Base-by-base conservation (phyloP, 1,140 invertebrate genomes). In the Physella acuta region DNA sequence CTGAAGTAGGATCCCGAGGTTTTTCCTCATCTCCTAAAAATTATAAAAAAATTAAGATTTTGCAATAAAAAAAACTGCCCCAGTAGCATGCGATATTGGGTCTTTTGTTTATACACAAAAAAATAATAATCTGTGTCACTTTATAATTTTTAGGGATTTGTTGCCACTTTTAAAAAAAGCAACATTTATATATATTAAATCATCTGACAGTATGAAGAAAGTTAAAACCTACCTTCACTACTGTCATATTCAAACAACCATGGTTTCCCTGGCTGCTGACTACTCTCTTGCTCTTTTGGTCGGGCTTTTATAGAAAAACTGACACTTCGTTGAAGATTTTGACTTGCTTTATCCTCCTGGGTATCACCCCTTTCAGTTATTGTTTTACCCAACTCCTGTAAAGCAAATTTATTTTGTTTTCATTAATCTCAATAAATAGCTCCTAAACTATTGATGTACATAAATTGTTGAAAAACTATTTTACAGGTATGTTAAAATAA, bases 261-360 rank as follows among this genome's bases (percentile, higher is more conserved):
- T 30, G 79, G 70, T 14, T 74, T 72, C n/a, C 39, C 52, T 33
- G 66, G 56, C 26, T 26, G 52, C 33, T 66, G 75, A 79, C 59
- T 79, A 44, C 70, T 24, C 34, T 85, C 84, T 33, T 74, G 73
- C 49, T 85, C 84, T 68, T 75, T 78, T 1, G 66, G 63, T 70
- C 81, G 81, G 0, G 76, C 65, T 68, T 84, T 85, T 58, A 86
- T 82, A 20, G 83, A 85, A 70, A 86, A 86, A 71, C 84, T 84
- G 8, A 86, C 78, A 36, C 78, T 72, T 53, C 74, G 71, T 26
- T 71, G 51, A 56, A 31, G 28, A 36, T 56, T 56, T 17, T 56
- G 30, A 0, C 33, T 33, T 20, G 33, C 20, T 37, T 55, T 67
- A 34, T 67, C 64, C 11, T 67, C 64, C 4, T 33, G 14, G 26